phyloP scores from a whole-genome alignment of 2,888 invertebrate genomes.

The Doris montereyensis region DNA sequence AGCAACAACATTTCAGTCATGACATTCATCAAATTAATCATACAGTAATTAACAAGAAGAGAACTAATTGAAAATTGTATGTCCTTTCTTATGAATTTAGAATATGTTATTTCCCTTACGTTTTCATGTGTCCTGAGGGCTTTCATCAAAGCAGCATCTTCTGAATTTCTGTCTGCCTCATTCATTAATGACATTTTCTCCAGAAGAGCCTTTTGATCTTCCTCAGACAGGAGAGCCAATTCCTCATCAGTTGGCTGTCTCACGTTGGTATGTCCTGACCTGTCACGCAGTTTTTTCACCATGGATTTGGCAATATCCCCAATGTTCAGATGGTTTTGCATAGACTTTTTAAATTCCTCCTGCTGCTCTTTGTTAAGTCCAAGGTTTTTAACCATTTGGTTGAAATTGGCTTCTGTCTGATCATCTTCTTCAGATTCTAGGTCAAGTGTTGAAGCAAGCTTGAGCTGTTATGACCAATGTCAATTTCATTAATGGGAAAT shows the following conservation, averaged over 20 bases:
- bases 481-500: too few relatives aligned
- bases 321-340: background rate
- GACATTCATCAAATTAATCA: too few relatives aligned
- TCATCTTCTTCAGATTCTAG: constrained; percentile 27
- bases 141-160: constrained; percentile 60
- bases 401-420: constrained; percentile 24
- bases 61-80: too few relatives aligned
- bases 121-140: constrained; percentile 55
- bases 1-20: too few relatives aligned
- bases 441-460: background rate
- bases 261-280: background rate
- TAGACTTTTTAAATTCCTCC: constrained; percentile 57
- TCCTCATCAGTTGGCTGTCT: constrained; percentile 22
- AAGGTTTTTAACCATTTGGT: constrained; percentile 28
- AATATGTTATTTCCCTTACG: too few relatives aligned
- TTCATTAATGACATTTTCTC: constrained; percentile 45
- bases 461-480: too few relatives aligned
- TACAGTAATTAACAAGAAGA: too few relatives aligned
- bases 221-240: constrained; percentile 24
- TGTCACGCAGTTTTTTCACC: background rate
- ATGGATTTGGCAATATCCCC: background rate
- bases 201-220: constrained; percentile 43
- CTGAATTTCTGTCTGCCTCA: constrained; percentile 61
- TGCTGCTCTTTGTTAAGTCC: constrained; percentile 30
- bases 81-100: too few relatives aligned